Evolutionary conservation across 1,140 invertebrate genomes (phyloP).

Genomic region (Ips typographus): DNA sequence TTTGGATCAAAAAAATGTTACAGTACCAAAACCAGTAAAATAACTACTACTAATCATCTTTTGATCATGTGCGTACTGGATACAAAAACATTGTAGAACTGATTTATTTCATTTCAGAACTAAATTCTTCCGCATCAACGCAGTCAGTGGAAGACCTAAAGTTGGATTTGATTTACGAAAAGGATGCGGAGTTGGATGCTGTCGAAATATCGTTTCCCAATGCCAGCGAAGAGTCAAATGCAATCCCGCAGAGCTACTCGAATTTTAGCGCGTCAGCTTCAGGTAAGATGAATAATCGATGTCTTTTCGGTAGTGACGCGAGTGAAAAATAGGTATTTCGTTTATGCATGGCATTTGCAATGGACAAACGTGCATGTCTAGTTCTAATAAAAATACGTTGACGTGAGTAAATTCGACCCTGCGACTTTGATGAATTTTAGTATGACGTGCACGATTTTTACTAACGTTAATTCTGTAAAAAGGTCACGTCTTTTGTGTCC

Average conservation of each 20-base stretch:
- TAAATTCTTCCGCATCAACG: conserved; percentile 66
- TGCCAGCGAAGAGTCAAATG: conserved; percentile 42
- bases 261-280: conserved; percentile 26
- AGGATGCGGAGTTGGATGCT: conserved; percentile 78
- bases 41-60: no score
- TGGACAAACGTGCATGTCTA: not conserved
- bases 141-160: conserved; percentile 54
- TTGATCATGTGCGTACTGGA: no score
- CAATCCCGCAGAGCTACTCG: conserved; percentile 33
- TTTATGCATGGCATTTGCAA: not conserved
- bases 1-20: no score
- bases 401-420: not conserved
- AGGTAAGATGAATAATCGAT: conserved; percentile 20
- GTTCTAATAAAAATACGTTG: not conserved
- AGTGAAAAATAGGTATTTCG: not conserved
- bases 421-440: no score
- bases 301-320: conserved; percentile 3
- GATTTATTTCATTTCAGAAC: conserved; percentile 60
- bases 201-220: conserved; percentile 39
- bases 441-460: no score
- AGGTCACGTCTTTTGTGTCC: no score
- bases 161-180: conserved; percentile 77
- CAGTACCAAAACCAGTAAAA: no score
- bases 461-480: no score
- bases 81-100: not conserved